Percentiles rank a stretch among this genome's conserved stretches.
These are phyloP conservation scores for Ametastegia equiseti DNA, from an alignment of 2,888 invertebrate species.

Conservation along the genomic window DNA sequence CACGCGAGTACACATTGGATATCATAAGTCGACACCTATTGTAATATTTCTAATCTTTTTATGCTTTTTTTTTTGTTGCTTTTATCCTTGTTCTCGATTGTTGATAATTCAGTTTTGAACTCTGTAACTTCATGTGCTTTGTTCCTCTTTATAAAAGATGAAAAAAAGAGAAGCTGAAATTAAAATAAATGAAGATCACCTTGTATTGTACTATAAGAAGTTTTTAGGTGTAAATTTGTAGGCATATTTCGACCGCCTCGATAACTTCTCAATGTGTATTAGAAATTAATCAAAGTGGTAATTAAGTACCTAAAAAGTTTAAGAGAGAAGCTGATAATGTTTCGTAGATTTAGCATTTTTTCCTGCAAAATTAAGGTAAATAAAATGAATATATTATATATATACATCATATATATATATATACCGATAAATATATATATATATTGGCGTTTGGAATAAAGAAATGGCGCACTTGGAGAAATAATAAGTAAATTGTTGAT, in stretches of 20 bases:
- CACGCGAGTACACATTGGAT: constrained; percentile 10
- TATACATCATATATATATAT: constrained; percentile 7
- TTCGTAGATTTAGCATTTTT: constrained; percentile 5
- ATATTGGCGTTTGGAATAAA: constrained; percentile 32
- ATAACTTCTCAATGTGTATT: constrained; percentile 34
- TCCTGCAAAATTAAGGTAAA: constrained; percentile 4
- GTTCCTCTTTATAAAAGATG: neutral
- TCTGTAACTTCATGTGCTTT: neutral
- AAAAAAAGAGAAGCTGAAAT: constrained; percentile 30
- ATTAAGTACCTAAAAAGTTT: constrained; percentile 23
- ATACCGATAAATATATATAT: neutral
- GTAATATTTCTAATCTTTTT: neutral
- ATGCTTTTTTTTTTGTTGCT: too few relatives aligned
- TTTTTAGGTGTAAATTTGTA: constrained; percentile 39
- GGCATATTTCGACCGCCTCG: constrained; percentile 40
- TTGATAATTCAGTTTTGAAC: neutral
- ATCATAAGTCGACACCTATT: neutral
- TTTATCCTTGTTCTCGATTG: neutral
- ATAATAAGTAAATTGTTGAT: neutral
- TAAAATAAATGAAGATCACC: constrained; percentile 46
- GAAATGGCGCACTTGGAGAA: too few relatives aligned
- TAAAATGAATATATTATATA: neutral
- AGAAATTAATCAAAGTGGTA: constrained; percentile 39
- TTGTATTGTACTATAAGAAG: constrained; percentile 43
- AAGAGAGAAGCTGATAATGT: neutral